Base-by-base conservation (phyloP, 2,888 invertebrate species). In the Oasisia sp. region DNA sequence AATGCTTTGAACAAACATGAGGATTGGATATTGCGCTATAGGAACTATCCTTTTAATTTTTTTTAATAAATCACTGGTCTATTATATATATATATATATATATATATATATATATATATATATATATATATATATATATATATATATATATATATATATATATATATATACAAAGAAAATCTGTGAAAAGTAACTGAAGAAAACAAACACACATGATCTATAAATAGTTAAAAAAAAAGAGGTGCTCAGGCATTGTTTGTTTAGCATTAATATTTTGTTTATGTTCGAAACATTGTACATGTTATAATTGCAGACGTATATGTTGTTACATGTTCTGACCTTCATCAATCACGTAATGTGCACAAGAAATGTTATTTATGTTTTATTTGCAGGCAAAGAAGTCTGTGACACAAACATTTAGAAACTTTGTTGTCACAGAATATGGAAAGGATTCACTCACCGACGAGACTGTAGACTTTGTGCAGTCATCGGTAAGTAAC, bases 321-420 rank as follows among this genome's bases (percentile, higher is more conserved):
- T 19, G 27, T 27, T 74, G 14, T 74, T 19, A 27, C 5, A 19
- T 74, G 27, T 74, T 74, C 14, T 27, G 1, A n/a, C 27, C 19
- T 74, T 7, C 74, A 27, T n/a, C 27, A 27, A 74, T 74, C 74
- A 74, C 14, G 12, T 14, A 90, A 14, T 90, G 7, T 90, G 90
- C 14, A 27, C 32, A 90, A 90, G 32, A 90, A 19, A 32, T 32
- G 38, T 90, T 32, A 19, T 90, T 38, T 90, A 12, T 90, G 44
- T 90, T 74, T 58, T 32, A 32, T 92, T 91, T 27, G 2, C 91
- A 92, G 92, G 90, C 91, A 27, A 91, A 92, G 44, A 56, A 91
- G 19, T 92, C 92, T 32, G 89, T 92, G 11, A 92, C 92, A 27
- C 45, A 90, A 32, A 91, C 91, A 45, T 92, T 92, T 91, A 91